Evolutionary conservation across 2,113 vertebrate genomes (phyloP).

Genomic region (Myotis yumanensis): DNA sequence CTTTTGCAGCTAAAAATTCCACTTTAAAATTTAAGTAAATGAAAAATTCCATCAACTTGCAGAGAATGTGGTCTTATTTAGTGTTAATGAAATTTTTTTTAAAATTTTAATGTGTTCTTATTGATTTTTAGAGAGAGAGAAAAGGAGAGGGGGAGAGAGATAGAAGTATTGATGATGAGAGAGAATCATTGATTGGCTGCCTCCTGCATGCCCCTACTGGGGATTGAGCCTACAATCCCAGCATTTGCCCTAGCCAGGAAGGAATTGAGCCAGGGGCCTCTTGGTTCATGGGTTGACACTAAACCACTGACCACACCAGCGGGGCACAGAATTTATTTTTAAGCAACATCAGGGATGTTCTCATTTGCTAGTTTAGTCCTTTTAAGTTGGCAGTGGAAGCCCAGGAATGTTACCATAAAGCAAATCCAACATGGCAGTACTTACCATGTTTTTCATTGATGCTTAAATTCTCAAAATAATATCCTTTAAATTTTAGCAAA

Average conservation of each 20-base stretch:
- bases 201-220: too few relatives aligned
- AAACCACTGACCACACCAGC: too few relatives aligned
- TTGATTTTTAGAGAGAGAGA: too few relatives aligned
- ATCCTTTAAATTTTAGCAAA: slow-evolving; percentile 51
- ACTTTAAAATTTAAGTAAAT: slow-evolving; percentile 78
- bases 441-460: neutral
- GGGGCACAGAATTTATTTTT: slow-evolving; percentile 21
- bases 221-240: too few relatives aligned
- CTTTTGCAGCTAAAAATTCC: slow-evolving; percentile 77
- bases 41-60: slow-evolving; percentile 77
- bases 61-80: slow-evolving; percentile 67
- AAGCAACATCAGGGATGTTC: slow-evolving; percentile 51
- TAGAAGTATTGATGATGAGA: too few relatives aligned
- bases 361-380: slow-evolving; percentile 31
- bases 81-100: slow-evolving; percentile 63
- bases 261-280: too few relatives aligned
- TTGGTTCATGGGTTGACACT: too few relatives aligned
- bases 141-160: too few relatives aligned
- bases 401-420: slow-evolving; percentile 14
- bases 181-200: too few relatives aligned
- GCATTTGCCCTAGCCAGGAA: too few relatives aligned
- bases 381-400: slow-evolving; percentile 16
- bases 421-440: slow-evolving; percentile 34
- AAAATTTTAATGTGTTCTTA: too few relatives aligned
- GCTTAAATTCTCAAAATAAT: slow-evolving; percentile 54